phyloP scores from a whole-genome alignment of 2,113 vertebrate genomes.

The Rhea pennata region DNA sequence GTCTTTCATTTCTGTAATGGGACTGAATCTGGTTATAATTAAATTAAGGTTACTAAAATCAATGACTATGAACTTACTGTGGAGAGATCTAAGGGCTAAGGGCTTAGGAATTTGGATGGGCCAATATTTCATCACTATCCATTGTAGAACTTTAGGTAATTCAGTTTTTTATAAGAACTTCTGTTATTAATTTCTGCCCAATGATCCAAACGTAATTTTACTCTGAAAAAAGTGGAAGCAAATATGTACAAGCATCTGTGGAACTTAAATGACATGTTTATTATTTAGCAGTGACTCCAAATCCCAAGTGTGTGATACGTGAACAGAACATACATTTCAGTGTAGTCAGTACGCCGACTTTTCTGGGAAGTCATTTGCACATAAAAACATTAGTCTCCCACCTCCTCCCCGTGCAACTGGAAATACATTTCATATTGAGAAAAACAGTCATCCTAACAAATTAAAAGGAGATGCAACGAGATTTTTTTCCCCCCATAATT shows the following conservation, averaged over 20 bases:
- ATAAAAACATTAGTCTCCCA: not conserved
- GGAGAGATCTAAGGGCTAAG: not conserved
- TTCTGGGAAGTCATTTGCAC: not conserved
- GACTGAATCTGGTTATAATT: slow-evolving; percentile 25
- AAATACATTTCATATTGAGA: not conserved
- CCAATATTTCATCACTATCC: not conserved
- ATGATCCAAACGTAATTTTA: not conserved
- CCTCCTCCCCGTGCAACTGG: not conserved
- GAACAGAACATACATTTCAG: not conserved
- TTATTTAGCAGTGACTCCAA: not conserved
- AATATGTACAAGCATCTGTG: not conserved
- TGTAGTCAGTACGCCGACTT: not conserved
- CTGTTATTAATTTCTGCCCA: not conserved
- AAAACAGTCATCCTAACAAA: not conserved
- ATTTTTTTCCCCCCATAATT: not conserved
- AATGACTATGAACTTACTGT: not conserved
- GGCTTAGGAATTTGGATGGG: not conserved
- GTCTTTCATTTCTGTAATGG: slow-evolving; percentile 25
- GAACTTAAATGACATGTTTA: not conserved
- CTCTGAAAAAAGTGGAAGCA: not conserved
- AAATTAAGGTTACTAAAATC: slow-evolving; percentile 9
- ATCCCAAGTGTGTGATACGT: not conserved
- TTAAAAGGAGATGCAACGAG: not conserved
- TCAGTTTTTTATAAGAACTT: not conserved
- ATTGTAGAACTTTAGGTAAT: not conserved